Base-by-base conservation (phyloP, 2,797 vertebrate species). In the Petrocephalus schoutedeni region DNA sequence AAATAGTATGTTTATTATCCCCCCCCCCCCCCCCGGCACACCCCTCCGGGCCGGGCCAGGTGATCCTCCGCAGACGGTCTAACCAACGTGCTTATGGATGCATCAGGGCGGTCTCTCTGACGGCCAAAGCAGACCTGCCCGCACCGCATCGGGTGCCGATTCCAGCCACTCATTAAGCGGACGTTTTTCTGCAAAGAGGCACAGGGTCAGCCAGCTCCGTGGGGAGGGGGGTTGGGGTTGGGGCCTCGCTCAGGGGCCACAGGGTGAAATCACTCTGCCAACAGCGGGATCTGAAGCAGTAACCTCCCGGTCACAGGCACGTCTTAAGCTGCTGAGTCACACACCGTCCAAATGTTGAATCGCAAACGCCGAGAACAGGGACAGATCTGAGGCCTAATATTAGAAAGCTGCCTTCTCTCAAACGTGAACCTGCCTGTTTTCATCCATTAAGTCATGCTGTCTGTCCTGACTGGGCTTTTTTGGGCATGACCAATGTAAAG, bases 401-500 rank as follows among this genome's bases (percentile, higher is more conserved):
- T 67, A 67, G 82, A 53, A 71, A 12, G 2, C 10, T 64, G 82
- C 5, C 21, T 14, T 49, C 45, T 49, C 89, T 89, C 61, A 83
- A 89, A 88, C 87, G 86, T 89, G 84, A 74, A 0, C 2, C 19
- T 36, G 56, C 16, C 9, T 87, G 87, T 87, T 59, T 64, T 77
- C 67, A 74, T 51, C 45, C 0, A 23, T 92, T 89, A 83, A 21
- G n/a, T 90, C 91, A 91, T 3, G 9, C 21, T 0, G 4, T 84
- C 89, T 12, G 64, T 57, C 16, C 49, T 71, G 49, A 87, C 92
- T 94, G 92, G 90, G 92, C 94, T 95, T 95, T 95, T 94, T 95
- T 92, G 93, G 94, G 93, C 92, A 94, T 93, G 91, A 94, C 92
- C 94, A 93, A 90, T 91, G 86, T 93, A 94, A 92, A 91, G 93